phyloP scores from a whole-genome alignment of 2,113 vertebrate species.

The Caretta caretta region DNA sequence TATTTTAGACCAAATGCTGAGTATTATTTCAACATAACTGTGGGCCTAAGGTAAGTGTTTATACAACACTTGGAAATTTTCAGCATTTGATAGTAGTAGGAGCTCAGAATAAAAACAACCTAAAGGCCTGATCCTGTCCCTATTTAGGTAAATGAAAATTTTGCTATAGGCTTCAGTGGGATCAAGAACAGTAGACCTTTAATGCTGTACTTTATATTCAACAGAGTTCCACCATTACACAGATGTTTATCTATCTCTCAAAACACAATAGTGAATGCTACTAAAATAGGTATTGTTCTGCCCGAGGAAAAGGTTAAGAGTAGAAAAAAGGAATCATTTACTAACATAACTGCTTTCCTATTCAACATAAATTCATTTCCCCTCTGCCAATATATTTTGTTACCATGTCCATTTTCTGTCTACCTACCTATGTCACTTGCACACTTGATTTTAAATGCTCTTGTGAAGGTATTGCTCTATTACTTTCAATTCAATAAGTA shows the following conservation, averaged over 20 bases:
- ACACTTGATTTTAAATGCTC: constrained; percentile 45
- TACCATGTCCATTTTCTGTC: constrained; percentile 27
- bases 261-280: constrained; percentile 22
- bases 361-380: neutral
- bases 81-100: neutral
- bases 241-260: constrained; percentile 39
- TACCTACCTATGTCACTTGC: constrained; percentile 41
- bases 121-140: neutral
- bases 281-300: constrained; percentile 37
- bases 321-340: neutral
- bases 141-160: constrained; percentile 10
- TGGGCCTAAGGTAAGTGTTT: neutral
- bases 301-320: neutral
- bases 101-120: neutral
- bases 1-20: neutral
- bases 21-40: neutral
- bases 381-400: neutral
- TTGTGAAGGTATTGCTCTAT: constrained; percentile 59
- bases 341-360: neutral
- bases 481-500: constrained; percentile 73
- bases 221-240: constrained; percentile 35
- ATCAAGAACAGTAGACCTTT: neutral
- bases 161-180: constrained; percentile 4
- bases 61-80: neutral
- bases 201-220: neutral